Evolutionary conservation across 2,888 invertebrate species (phyloP).

Genomic region (Himalopsyche anomala): DNA sequence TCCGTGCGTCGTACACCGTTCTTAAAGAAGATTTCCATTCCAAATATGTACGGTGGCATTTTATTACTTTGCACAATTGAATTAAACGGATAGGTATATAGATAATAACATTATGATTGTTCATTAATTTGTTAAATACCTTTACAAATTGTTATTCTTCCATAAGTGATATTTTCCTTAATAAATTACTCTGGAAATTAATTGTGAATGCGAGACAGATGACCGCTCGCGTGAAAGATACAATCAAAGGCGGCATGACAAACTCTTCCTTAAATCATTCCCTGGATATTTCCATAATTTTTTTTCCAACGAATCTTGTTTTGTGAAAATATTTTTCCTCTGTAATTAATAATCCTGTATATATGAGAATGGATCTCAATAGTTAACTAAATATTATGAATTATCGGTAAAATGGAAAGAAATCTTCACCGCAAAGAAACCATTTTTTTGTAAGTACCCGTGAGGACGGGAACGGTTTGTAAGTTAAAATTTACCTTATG

Average conservation of each 20-base stretch:
- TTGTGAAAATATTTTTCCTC: constrained; percentile 2
- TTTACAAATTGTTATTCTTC: constrained; percentile 42
- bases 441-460: constrained; percentile 38
- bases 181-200: background rate
- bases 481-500: constrained; percentile 56
- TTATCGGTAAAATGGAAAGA: constrained; percentile 39
- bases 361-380: constrained; percentile 41
- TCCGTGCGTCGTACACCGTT: background rate
- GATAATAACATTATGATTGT: constrained; percentile 28
- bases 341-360: constrained; percentile 20
- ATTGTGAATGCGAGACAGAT: background rate
- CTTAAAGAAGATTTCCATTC: constrained; percentile 37
- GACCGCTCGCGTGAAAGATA: background rate
- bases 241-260: background rate
- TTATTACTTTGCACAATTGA: constrained; percentile 42
- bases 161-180: constrained; percentile 16
- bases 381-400: constrained; percentile 37
- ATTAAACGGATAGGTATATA: constrained; percentile 1
- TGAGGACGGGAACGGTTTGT: background rate
- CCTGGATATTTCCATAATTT: constrained; percentile 9
- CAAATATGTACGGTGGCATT: constrained; percentile 31
- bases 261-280: constrained; percentile 26
- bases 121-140: constrained; percentile 40
- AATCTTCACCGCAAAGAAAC: constrained; percentile 41
- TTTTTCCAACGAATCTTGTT: constrained; percentile 13